Conservation (phyloP, 2,113 vertebrate species). For the Pachyramphus minor region DNA sequence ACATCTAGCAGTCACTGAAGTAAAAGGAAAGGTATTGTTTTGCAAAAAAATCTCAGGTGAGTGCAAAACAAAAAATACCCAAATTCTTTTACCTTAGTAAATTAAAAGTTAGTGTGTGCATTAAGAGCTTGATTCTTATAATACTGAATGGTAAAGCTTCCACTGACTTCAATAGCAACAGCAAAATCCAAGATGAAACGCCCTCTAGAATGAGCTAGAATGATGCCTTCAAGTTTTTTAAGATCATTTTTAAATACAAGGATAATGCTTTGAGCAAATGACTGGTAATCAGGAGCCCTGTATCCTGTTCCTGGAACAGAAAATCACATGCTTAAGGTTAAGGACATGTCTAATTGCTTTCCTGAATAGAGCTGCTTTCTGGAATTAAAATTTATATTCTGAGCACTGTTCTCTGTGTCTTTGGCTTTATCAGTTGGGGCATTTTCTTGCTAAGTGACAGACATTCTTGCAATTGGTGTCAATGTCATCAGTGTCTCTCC, state of each 20-base stretch:
- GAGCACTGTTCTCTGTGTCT: not conserved
- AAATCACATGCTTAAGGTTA: not conserved
- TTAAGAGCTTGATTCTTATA: not conserved
- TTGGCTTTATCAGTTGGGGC: not conserved
- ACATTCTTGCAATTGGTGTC: not conserved
- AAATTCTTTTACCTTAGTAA: constrained; percentile 3
- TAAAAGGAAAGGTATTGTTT: constrained; percentile 15
- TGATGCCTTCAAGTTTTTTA: not conserved
- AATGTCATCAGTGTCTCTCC: not conserved
- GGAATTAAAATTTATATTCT: not conserved
- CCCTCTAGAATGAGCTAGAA: not conserved
- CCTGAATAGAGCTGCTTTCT: not conserved
- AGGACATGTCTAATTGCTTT: not conserved
- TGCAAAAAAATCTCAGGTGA: not conserved
- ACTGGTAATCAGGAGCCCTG: not conserved
- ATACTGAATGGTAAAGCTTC: not conserved
- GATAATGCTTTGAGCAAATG: not conserved
- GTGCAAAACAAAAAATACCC: not conserved
- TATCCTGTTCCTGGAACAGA: not conserved
- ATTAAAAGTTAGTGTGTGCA: not conserved
- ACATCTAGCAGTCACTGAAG: constrained; percentile 14
- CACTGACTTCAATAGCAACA: not conserved
- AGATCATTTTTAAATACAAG: not conserved
- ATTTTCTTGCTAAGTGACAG: not conserved
- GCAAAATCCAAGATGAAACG: not conserved